A percentile compares a stretch with the other conserved stretches of the same genome.
Evolutionary conservation across 2,888 invertebrate species (phyloP).

Genomic region (Andrena bicolor): DNA sequence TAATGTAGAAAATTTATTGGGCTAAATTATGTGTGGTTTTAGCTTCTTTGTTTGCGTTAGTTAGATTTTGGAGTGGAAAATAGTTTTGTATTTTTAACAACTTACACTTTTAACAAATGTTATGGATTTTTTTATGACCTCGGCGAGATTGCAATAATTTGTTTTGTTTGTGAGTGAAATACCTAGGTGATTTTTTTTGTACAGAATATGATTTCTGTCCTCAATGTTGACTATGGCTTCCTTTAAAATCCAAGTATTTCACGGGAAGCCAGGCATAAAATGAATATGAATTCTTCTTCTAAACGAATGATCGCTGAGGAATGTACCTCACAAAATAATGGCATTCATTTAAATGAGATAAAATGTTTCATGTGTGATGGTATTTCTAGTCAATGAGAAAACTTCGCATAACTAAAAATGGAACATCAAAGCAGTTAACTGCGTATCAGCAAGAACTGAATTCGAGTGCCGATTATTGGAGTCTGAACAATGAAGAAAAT

Average conservation of each 20-base stretch:
- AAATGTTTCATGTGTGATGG: not conserved
- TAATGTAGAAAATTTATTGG: too few species aligned
- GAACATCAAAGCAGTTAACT: not conserved
- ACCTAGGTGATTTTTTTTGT: not conserved
- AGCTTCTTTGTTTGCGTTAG: too few species aligned
- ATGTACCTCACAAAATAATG: not conserved
- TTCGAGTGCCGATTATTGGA: not conserved
- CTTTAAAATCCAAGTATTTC: not conserved
- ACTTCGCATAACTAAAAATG: not conserved
- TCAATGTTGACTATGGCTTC: too few species aligned
- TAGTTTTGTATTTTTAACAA: too few species aligned
- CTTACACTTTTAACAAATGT: too few species aligned
- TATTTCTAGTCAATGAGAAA: not conserved
- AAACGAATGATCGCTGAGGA: too few species aligned
- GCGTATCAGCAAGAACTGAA: constrained; percentile 1
- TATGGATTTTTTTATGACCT: too few species aligned
- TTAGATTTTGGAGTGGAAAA: too few species aligned
- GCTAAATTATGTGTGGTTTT: too few species aligned
- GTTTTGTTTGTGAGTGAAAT: too few species aligned
- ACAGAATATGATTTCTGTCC: too few species aligned
- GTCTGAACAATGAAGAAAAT: constrained; percentile 22
- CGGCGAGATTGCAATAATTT: too few species aligned
- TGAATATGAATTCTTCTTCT: not conserved
- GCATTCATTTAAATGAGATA: not conserved
- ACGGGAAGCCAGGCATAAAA: not conserved